A percentile compares a stretch with the other conserved stretches of the same genome.
phyloP scores from a whole-genome alignment of 2,797 vertebrate genomes.

The Danio tinwini region DNA sequence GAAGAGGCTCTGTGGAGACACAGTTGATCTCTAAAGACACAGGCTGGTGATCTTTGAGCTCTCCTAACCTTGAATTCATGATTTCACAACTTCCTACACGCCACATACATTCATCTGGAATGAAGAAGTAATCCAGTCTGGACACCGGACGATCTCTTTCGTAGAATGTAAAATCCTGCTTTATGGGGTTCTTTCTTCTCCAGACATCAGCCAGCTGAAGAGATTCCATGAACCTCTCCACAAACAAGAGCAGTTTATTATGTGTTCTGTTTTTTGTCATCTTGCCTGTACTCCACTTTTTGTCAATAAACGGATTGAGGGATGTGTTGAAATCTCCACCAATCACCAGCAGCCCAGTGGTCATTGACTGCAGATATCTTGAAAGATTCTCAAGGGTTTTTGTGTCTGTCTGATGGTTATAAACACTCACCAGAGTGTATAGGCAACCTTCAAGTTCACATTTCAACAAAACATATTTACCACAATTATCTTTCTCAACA shows the following conservation, averaged over 20 bases:
- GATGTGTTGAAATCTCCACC: slow-evolving; percentile 36
- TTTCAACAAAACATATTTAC: no score
- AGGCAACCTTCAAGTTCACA: no score
- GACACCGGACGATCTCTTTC: not conserved
- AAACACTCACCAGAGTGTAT: no score
- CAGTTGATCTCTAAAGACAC: slow-evolving; percentile 7
- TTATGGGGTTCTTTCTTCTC: slow-evolving; percentile 24
- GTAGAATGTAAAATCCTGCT: slow-evolving; percentile 11
- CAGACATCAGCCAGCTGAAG: slow-evolving; percentile 13
- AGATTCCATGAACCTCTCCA: slow-evolving; percentile 31
- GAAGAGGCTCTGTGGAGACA: not conserved
- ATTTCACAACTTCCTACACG: slow-evolving; percentile 14
- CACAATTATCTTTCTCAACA: no score
- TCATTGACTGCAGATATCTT: not conserved
- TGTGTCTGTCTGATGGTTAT: no score
- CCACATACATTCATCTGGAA: slow-evolving; percentile 40
- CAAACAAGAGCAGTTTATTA: not conserved
- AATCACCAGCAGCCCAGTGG: slow-evolving; percentile 19
- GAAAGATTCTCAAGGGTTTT: no score
- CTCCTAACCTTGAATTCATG: not conserved
- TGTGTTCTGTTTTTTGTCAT: not conserved
- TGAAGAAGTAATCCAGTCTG: slow-evolving; percentile 39
- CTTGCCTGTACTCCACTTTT: not conserved
- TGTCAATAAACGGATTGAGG: slow-evolving; percentile 25
- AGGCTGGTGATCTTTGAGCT: not conserved